A percentile compares a stretch with the other conserved stretches of the same genome.
Evolutionary conservation across 2,113 vertebrate genomes (phyloP).

Genomic region (Lontra canadensis): DNA sequence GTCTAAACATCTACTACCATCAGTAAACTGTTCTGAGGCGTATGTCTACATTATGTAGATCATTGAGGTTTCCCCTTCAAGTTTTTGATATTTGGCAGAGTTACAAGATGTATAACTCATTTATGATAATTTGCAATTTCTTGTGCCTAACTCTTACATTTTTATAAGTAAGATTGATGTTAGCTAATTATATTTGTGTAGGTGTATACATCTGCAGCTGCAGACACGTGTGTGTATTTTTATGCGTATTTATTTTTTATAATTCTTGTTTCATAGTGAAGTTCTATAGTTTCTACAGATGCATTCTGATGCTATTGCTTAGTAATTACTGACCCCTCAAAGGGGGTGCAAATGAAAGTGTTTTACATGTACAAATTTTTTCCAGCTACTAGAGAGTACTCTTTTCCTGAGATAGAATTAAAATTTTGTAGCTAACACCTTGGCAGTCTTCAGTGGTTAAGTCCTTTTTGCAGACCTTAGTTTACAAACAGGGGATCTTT

Average conservation of each 20-base stretch:
- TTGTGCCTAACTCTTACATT: background rate
- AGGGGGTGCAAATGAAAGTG: conserved; percentile 23
- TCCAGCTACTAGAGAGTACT: background rate
- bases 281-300: conserved; percentile 27
- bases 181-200: background rate
- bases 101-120: conserved; percentile 9
- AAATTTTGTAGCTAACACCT: background rate
- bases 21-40: background rate
- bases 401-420: conserved; percentile 13
- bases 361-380: conserved; percentile 29
- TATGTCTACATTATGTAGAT: background rate
- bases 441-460: background rate
- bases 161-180: conserved; percentile 2
- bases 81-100: conserved; percentile 15
- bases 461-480: background rate
- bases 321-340: background rate
- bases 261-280: background rate
- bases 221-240: background rate
- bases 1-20: background rate
- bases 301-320: background rate
- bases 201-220: background rate
- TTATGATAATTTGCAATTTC: background rate
- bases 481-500: conserved; percentile 16
- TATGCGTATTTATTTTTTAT: background rate
- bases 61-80: conserved; percentile 29